Percentiles rank a stretch among this genome's conserved stretches.
Conservation (phyloP, 2,797 vertebrate genomes). For the Danio tinwini region DNA sequence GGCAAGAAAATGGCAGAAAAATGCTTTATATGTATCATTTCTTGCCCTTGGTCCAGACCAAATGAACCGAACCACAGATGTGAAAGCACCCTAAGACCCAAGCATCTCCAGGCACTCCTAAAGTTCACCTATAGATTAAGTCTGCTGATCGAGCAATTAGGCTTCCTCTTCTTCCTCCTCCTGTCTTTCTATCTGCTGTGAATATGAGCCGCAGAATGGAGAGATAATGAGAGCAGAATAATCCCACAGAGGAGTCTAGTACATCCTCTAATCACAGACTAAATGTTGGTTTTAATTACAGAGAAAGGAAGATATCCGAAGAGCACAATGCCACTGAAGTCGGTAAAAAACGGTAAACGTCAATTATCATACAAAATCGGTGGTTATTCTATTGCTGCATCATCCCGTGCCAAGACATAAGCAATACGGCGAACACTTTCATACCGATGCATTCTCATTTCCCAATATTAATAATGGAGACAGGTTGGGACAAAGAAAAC, state of each 20-base stretch:
- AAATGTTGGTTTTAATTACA: conserved; percentile 81
- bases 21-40: too few species aligned
- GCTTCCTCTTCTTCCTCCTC: conserved; percentile 38
- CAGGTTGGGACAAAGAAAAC: conserved; percentile 75
- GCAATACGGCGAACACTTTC: conserved; percentile 61
- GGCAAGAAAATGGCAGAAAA: not conserved
- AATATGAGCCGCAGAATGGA: conserved; percentile 65
- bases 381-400: conserved; percentile 24
- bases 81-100: too few species aligned
- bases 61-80: too few species aligned
- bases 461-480: conserved; percentile 83
- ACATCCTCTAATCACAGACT: conserved; percentile 74
- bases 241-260: conserved; percentile 76
- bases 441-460: conserved; percentile 75
- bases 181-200: conserved; percentile 63
- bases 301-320: conserved; percentile 68
- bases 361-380: conserved; percentile 27
- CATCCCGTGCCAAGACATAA: conserved; percentile 63
- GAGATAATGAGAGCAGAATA: conserved; percentile 77
- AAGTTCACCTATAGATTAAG: conserved; percentile 48
- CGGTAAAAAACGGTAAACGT: conserved; percentile 25
- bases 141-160: conserved; percentile 34
- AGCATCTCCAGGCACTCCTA: conserved; percentile 13
- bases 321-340: conserved; percentile 61
- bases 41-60: too few species aligned